Evolutionary conservation across 1,140 invertebrate species (phyloP), one percentile per base, ranked within the genome.

Genomic region (Chelonus insularis): DNA sequence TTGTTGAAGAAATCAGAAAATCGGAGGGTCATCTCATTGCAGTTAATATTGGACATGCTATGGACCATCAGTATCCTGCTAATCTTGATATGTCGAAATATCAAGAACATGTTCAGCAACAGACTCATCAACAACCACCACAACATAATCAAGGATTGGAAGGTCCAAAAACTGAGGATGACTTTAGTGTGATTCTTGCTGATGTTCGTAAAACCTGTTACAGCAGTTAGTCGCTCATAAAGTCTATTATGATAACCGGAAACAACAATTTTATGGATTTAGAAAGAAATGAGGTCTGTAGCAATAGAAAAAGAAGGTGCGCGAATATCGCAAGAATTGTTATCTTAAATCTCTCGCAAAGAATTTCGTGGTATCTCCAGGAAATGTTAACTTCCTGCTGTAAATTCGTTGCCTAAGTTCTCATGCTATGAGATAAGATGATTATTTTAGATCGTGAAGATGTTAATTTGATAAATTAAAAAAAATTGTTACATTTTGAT

Each of bases 141-240:
- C 73, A 77, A 12, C 72, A 73, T 7, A 68, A 67, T 12, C 76
- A 78, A 51, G 76, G 52, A 41, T 63, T 80, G 2, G 86, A 86
- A 20, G 75, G 84, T 18, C 68, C 84, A 16, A 88, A 90, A 65
- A 78, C 84, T 1, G 91, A 92, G 51, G 91, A 92, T 62, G 91
- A 93, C 72, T 93, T 93, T 78, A 92, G 91, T 80, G 90, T 91
- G 63, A 93, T 93, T 68, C 78, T 93, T 37, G 91, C 91, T 1
- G 91, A 91, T 62, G 91, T 93, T 36, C 84, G 91, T 59, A 92
- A 93, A 74, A 93, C 91, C 20, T 93, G 91, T 76, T 93, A 92
- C 79, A 92, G 90, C 83, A 92, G 90, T 81, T 91, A 79, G 76
- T 77, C 60, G 60, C 64, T 65, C 60, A 63, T 54, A 54, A 54